Base-by-base conservation (phyloP, 2,888 invertebrate species). In the Xylocampa areola region DNA sequence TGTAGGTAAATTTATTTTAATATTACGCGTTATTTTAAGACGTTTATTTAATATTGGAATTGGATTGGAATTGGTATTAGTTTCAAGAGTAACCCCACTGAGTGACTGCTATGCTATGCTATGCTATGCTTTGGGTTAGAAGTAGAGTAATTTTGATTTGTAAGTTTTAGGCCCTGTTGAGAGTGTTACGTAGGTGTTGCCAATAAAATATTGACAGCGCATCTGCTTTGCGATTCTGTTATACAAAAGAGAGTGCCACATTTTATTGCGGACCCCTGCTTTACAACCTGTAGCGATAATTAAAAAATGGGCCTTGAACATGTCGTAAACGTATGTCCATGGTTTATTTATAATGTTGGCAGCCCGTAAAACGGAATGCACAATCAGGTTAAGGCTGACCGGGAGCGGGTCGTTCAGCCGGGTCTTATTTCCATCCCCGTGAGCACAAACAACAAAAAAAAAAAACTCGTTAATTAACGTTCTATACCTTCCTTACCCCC, bases 381-480 rank as follows among this genome's bases (percentile, higher is more conserved):
- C 76, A 74, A 74, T 72, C 68, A 73, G 76, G 67, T 74, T 53
- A 74, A 68, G 68, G 65, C 57, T 59, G 65, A 59, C 69, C 62
- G 41, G 67, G 51, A 65, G 36, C 55, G 63, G 54, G 37, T 64
- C 61, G 49, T 61, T 68, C 58, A 62, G 54, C 73, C 58, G 37
- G 40, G 48, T 68, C 68, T 60, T 70, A 70, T 71, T 73, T 70
- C 63, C 65, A 71, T 50, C 53, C 54, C 63, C 19, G 57, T 73
- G 70, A 59, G 45, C 53, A 59, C 36, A 49, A 68, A 70, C 53
- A 73, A 72, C 66, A 71, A 68, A 70, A 73, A 65, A 70, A 73
- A 65, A 69, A 63, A 64, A 37, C 68, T 73, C 73, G 58, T 75
- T 75, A 75, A 75, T 75, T 75, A 75, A 73, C 55, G 61, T 53